These are phyloP conservation scores for Ecliptopera silaceata DNA, from an alignment of 2,888 invertebrate species.

Conservation along the genomic window DNA sequence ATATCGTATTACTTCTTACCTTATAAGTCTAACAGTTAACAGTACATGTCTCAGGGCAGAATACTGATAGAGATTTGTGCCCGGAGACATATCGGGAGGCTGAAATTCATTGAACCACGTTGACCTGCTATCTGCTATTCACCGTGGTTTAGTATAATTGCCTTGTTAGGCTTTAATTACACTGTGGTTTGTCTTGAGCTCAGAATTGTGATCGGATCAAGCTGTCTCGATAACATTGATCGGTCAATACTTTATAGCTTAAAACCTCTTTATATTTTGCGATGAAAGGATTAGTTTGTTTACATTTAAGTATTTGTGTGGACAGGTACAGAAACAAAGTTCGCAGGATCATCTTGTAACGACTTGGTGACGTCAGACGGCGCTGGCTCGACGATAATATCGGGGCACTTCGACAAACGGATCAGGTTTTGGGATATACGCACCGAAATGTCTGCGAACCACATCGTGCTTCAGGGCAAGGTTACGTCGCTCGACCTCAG, in stretches of 20 bases:
- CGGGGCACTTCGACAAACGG: slow-evolving; percentile 98
- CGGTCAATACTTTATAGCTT: neutral
- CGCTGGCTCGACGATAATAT: slow-evolving; percentile 94
- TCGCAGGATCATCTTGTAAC: slow-evolving; percentile 98
- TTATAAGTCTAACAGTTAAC: slow-evolving; percentile 37
- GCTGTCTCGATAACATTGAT: slow-evolving; percentile 16
- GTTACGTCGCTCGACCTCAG: slow-evolving; percentile 97
- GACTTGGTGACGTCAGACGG: slow-evolving; percentile 96
- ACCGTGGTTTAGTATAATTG: slow-evolving; percentile 36
- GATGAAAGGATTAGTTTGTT: neutral
- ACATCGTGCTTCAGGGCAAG: slow-evolving; percentile 95
- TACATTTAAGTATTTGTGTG: slow-evolving; percentile 2
- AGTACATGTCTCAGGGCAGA: slow-evolving; percentile 36
- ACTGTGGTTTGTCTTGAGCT: slow-evolving; percentile 5
- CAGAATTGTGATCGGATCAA: slow-evolving; percentile 17
- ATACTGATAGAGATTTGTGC: slow-evolving; percentile 39
- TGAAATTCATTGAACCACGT: slow-evolving; percentile 42
- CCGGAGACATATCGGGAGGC: slow-evolving; percentile 39
- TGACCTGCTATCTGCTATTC: slow-evolving; percentile 36
- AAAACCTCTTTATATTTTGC: neutral
- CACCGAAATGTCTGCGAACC: slow-evolving; percentile 92
- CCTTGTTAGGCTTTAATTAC: slow-evolving; percentile 38
- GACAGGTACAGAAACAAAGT: slow-evolving; percentile 94
- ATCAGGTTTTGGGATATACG: slow-evolving; percentile 99
- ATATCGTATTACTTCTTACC: slow-evolving; percentile 37